Evolutionary conservation across 1,140 invertebrate species (phyloP).

Genomic region (Adoxophyes honmai): DNA sequence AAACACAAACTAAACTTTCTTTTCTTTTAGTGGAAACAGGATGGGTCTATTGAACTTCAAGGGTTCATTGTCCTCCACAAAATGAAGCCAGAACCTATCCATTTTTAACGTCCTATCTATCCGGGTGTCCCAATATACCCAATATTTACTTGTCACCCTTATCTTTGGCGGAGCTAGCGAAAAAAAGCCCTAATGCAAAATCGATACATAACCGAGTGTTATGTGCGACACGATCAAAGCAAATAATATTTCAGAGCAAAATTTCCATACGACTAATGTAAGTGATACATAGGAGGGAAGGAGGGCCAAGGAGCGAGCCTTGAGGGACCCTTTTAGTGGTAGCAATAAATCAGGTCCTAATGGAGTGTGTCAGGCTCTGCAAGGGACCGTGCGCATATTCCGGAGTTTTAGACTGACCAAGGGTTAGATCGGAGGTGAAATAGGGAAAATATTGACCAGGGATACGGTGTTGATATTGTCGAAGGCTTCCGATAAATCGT

Average conservation of each 20-base stretch:
- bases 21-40: too few species aligned
- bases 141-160: constrained; percentile 13
- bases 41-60: too few species aligned
- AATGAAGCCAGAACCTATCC: too few species aligned
- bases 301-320: constrained; percentile 33
- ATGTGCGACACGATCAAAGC: constrained; percentile 21
- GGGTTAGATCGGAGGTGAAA: constrained; percentile 10
- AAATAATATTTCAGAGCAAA: constrained; percentile 33
- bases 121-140: too few species aligned
- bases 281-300: constrained; percentile 35
- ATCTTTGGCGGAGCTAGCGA: constrained; percentile 5
- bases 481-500: not conserved
- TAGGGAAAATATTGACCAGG: not conserved
- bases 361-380: constrained; percentile 13
- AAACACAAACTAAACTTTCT: too few species aligned
- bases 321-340: constrained; percentile 21
- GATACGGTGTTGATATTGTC: constrained; percentile 3
- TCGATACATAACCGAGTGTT: constrained; percentile 13
- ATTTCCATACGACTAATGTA: constrained; percentile 43
- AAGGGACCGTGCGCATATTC: constrained; percentile 11
- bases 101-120: too few species aligned
- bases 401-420: constrained; percentile 14
- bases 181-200: constrained; percentile 13
- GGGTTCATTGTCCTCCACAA: too few species aligned
- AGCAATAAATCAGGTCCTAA: constrained; percentile 11